A percentile compares a stretch with the other conserved stretches of the same genome.
Evolutionary conservation across 2,888 invertebrate species (phyloP).

Genomic region (Leptinotarsa juncta): DNA sequence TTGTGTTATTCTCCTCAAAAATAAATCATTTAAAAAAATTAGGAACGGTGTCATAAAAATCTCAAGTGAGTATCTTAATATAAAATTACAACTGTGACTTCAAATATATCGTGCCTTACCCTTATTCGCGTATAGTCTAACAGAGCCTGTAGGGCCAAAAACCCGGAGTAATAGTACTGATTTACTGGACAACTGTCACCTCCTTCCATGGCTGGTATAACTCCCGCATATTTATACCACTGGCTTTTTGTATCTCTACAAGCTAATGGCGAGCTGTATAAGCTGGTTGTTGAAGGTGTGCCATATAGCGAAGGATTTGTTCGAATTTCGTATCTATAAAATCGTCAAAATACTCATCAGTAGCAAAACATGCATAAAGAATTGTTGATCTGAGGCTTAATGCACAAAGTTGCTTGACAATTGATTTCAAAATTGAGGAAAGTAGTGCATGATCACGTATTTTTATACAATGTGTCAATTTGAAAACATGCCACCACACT

Average conservation of each 20-base stretch:
- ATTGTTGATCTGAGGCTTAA: too few relatives aligned
- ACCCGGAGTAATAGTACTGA: constrained; percentile 82
- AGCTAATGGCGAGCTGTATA: constrained; percentile 75
- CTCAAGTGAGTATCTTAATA: not conserved
- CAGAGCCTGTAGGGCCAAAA: constrained; percentile 77
- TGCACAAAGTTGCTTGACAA: too few relatives aligned
- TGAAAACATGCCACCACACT: too few relatives aligned
- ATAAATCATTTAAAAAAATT: not conserved
- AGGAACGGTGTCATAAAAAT: not conserved
- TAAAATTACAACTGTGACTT: too few relatives aligned
- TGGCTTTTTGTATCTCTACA: constrained; percentile 75
- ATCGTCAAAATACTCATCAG: not conserved
- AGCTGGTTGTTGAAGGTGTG: constrained; percentile 74
- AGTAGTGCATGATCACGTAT: too few relatives aligned
- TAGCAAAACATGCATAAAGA: too few relatives aligned
- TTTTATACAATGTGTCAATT: too few relatives aligned
- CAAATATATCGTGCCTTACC: constrained; percentile 62
- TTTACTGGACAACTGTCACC: constrained; percentile 81
- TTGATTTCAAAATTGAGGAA: too few relatives aligned
- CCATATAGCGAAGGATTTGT: constrained; percentile 76
- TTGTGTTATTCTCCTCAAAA: not conserved
- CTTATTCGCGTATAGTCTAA: constrained; percentile 80
- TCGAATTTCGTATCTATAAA: constrained; percentile 76
- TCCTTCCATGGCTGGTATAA: constrained; percentile 73
- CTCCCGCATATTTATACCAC: constrained; percentile 62